These are phyloP conservation scores for Drosophila leontia DNA, from an alignment of 1,140 invertebrate genomes.

Conservation along the genomic window DNA sequence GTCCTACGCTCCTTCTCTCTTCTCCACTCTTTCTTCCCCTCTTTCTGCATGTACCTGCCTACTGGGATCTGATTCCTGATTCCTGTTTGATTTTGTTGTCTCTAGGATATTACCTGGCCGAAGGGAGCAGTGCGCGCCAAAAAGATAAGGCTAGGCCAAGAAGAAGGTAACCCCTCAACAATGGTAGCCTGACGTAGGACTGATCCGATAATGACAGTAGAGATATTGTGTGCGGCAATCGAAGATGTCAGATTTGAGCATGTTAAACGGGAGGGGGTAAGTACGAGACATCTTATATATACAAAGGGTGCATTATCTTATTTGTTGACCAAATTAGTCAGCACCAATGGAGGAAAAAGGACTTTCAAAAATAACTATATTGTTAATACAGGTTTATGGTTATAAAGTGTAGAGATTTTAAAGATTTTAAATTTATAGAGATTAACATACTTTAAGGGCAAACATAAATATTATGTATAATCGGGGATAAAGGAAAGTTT, in stretches of 20 bases:
- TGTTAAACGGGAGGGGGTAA: slow-evolving; percentile 14
- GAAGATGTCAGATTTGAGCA: slow-evolving; percentile 38
- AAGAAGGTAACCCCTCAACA: neutral
- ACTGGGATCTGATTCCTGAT: slow-evolving; percentile 59
- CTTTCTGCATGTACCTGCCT: slow-evolving; percentile 66
- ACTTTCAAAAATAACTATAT: neutral
- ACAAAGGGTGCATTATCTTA: slow-evolving; percentile 6
- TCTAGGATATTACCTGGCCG: slow-evolving; percentile 63
- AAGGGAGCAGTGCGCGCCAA: slow-evolving; percentile 35
- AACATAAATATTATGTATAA: neutral
- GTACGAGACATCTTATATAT: neutral
- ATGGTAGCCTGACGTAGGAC: slow-evolving; percentile 18
- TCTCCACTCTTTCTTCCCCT: slow-evolving; percentile 5
- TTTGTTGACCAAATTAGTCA: slow-evolving; percentile 13
- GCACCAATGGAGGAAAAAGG: neutral
- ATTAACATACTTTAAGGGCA: no score
- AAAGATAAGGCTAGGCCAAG: slow-evolving; percentile 16
- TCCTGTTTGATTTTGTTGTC: slow-evolving; percentile 35
- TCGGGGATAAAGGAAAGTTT: neutral
- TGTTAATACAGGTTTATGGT: neutral
- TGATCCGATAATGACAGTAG: slow-evolving; percentile 51
- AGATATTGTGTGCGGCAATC: slow-evolving; percentile 41
- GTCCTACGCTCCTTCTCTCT: slow-evolving; percentile 41
- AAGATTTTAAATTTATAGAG: neutral
- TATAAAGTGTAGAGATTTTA: no score